A percentile compares a stretch with the other conserved stretches of the same genome.
Evolutionary conservation across 2,888 invertebrate species (phyloP).

Genomic region (Drosophila paranaensis): DNA sequence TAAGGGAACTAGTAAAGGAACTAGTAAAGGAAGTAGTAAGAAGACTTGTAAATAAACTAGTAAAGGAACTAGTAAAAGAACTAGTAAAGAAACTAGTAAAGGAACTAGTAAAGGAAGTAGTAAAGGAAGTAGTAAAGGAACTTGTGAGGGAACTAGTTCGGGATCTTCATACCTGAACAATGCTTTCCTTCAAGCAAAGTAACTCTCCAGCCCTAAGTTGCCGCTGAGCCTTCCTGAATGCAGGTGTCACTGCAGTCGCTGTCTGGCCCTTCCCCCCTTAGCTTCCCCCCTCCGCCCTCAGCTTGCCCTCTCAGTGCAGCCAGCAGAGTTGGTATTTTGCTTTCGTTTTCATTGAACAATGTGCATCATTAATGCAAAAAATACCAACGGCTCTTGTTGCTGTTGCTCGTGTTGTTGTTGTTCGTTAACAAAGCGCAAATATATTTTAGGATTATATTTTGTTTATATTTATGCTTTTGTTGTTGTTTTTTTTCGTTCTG

Average conservation of each 20-base stretch:
- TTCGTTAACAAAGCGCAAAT: slow-evolving; percentile 79
- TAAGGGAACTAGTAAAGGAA: too few species aligned
- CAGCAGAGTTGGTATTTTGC: slow-evolving; percentile 35
- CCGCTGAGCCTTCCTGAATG: background rate
- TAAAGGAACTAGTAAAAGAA: too few species aligned
- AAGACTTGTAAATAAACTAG: too few species aligned
- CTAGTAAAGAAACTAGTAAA: too few species aligned
- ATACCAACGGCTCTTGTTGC: slow-evolving; percentile 35
- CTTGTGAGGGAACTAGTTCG: too few species aligned
- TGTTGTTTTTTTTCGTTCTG: slow-evolving; percentile 14
- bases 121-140: too few species aligned
- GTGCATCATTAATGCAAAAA: slow-evolving; percentile 76
- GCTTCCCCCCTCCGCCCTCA: too few species aligned
- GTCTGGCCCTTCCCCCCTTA: background rate
- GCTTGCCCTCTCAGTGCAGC: slow-evolving; percentile 12
- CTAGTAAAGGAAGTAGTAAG: too few species aligned
- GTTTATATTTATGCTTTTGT: slow-evolving; percentile 25
- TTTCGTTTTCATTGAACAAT: slow-evolving; percentile 80
- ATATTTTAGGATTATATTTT: slow-evolving; percentile 71
- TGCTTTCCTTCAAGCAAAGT: background rate
- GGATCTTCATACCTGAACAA: background rate
- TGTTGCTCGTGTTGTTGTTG: slow-evolving; percentile 32
- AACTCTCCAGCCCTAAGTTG: slow-evolving; percentile 3
- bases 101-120: too few species aligned
- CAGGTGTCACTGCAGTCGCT: slow-evolving; percentile 1